Conservation (phyloP, 2,113 vertebrate species). For the Puntigrus tetrazona region DNA sequence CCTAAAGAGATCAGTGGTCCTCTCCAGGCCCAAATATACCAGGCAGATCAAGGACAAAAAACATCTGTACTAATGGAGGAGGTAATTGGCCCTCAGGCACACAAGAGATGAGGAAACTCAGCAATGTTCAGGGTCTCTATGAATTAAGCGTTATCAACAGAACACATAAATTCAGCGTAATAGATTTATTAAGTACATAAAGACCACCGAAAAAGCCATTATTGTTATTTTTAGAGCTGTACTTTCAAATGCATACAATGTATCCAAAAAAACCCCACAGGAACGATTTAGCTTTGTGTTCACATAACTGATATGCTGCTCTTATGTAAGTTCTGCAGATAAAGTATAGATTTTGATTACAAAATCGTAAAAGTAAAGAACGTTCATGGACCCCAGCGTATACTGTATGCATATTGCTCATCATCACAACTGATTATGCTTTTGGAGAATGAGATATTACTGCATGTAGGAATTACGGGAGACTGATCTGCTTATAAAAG, state of each 20-base stretch:
- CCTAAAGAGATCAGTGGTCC: conserved; percentile 29
- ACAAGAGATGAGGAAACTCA: conserved; percentile 21
- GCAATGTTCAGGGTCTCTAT: background rate
- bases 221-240: background rate
- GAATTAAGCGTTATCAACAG: conserved; percentile 12
- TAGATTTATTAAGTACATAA: conserved; percentile 17
- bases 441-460: background rate
- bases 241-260: background rate
- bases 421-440: background rate
- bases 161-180: background rate
- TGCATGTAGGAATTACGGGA: background rate
- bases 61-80: conserved; percentile 50
- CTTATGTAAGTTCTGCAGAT: too few species aligned
- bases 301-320: background rate
- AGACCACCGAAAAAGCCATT: background rate
- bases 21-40: conserved; percentile 42
- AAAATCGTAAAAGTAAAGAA: background rate
- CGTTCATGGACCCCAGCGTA: background rate
- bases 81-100: conserved; percentile 52
- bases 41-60: conserved; percentile 47
- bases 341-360: too few species aligned
- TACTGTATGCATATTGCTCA: background rate
- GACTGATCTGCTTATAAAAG: conserved; percentile 14
- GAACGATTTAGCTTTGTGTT: background rate
- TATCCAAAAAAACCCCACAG: background rate